Conservation (phyloP, 1,140 invertebrate genomes). For the Yoshiicerus persimilis region DNA sequence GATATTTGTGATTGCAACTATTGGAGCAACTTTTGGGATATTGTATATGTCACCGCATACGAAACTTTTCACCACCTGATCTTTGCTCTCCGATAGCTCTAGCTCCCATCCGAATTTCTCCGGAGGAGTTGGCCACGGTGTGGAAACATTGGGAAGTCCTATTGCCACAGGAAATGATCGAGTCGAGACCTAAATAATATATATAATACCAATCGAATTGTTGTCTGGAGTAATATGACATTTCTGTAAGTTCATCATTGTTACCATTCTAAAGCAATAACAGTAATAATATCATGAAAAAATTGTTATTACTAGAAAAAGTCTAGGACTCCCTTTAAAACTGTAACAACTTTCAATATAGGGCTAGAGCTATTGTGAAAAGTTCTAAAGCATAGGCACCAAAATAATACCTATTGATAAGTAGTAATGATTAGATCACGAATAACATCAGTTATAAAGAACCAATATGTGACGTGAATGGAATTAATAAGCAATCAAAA, state of each 20-base stretch:
- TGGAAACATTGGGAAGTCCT: background rate
- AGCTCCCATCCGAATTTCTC: background rate
- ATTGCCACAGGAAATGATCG: background rate
- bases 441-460: background rate
- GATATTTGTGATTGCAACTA: conserved; percentile 53
- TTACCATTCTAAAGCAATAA: background rate
- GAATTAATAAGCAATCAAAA: too few species aligned
- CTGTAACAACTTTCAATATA: background rate
- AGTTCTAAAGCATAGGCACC: background rate
- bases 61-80: conserved; percentile 52
- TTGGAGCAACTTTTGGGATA: conserved; percentile 55
- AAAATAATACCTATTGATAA: background rate
- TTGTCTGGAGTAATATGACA: background rate
- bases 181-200: background rate
- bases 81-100: background rate
- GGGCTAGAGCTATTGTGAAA: background rate
- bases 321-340: background rate
- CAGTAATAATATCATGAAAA: background rate
- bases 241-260: background rate
- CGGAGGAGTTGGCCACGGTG: background rate
- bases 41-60: conserved; percentile 57
- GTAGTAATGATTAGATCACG: background rate
- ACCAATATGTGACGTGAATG: too few species aligned
- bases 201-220: background rate
- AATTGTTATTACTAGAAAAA: background rate